Base-by-base conservation (phyloP, 2,113 vertebrate species). In the Nesogale talazaci region DNA sequence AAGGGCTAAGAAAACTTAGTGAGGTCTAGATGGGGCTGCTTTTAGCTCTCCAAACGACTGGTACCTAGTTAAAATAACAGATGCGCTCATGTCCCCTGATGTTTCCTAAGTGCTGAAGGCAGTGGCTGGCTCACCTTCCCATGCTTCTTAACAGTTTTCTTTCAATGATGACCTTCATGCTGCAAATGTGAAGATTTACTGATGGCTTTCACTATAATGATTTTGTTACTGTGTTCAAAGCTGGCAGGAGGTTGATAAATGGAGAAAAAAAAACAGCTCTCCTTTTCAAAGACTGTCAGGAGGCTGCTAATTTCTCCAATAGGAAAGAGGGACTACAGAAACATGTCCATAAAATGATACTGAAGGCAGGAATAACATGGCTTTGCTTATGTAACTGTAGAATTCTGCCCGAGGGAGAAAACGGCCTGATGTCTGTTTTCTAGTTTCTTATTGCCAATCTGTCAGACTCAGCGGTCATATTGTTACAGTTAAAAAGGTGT, bases 1-100 rank as follows among this genome's bases (percentile, higher is more conserved):
- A 97, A 96, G 90, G 92, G 91, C 94, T 97, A 88, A 96, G 94
- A 95, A 96, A 93, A 80, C 94, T 96, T 95, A 83, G 94, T 97
- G 94, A 93, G 94, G 85, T 94, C 86, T 93, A 94, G 95, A 95
- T 83, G 93, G 57, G 94, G 91, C 96, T 97, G 96, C 93, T 94
- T 96, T 96, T 95, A 96, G 86, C 93, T 95, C 84, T 91, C 91
- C 65, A 65, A 95, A 93, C 89, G 34, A 72, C 82, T 81, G 74
- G 34, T 92, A 77, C 40, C 78, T 75, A 74, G 90, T 94, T 94
- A 96, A 74, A 97, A 92, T 94, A 90, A 95, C 91, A 96, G 90
- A 87, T 14, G 14, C 0, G 16, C 42, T 95, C 57, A 95, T 93
- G 95, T 97, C 93, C 79, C 94, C 87, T 29, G 19, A 27, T 92